phyloP scores from a whole-genome alignment of 2,797 vertebrate species.

The Cheirogaleus major region DNA sequence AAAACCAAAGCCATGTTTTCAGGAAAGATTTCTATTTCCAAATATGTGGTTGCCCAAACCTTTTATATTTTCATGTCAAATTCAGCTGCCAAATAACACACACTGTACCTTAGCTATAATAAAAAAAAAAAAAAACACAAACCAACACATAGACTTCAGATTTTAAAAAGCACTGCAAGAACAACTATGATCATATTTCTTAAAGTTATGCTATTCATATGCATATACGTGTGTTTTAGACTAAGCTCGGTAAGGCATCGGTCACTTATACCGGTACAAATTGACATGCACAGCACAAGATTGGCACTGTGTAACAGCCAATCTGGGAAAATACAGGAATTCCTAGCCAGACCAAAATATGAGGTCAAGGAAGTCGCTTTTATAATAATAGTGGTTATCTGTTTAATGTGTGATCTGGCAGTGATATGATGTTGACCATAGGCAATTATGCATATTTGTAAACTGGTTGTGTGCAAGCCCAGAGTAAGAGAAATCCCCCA shows the following conservation, averaged over 20 bases:
- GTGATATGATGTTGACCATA: constrained; percentile 82
- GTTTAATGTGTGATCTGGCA: constrained; percentile 90
- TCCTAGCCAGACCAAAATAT: constrained; percentile 85
- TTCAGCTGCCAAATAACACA: constrained; percentile 89
- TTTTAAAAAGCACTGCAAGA: constrained; percentile 85
- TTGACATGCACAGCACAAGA: constrained; percentile 78
- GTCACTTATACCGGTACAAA: constrained; percentile 83
- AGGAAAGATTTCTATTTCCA: constrained; percentile 90
- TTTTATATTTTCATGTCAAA: constrained; percentile 89
- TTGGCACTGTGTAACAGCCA: constrained; percentile 79
- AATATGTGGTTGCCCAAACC: constrained; percentile 90
- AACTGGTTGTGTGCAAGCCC: constrained; percentile 82
- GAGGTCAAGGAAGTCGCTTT: constrained; percentile 85
- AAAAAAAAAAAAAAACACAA: constrained; percentile 80
- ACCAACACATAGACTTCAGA: constrained; percentile 81
- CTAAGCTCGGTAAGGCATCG: constrained; percentile 53
- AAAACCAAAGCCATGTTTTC: constrained; percentile 88
- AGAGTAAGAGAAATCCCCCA: constrained; percentile 77
- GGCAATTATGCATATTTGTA: constrained; percentile 87
- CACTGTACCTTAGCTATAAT: constrained; percentile 89
- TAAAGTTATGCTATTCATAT: constrained; percentile 81
- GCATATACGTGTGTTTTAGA: constrained; percentile 79
- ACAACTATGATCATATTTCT: constrained; percentile 86
- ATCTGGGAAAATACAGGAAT: constrained; percentile 83
- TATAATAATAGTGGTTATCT: constrained; percentile 87